Evolutionary conservation across 2,888 invertebrate species (phyloP).

Genomic region (Congeria kusceri): DNA sequence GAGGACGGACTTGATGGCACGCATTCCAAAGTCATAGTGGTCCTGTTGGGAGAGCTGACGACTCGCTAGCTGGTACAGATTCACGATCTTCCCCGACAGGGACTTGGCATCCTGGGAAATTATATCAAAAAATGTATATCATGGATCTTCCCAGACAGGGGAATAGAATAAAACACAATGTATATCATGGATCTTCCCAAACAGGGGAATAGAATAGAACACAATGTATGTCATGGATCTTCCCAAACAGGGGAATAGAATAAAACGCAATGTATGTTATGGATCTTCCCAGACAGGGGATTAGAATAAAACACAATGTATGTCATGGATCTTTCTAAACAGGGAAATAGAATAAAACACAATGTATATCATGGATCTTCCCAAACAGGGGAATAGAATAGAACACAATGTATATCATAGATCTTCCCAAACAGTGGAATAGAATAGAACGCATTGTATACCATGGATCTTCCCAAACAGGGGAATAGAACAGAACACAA

Average conservation of each 20-base stretch:
- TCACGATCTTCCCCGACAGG: slow-evolving; percentile 85
- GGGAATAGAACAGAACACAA: too few relatives aligned
- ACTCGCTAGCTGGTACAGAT: slow-evolving; percentile 84
- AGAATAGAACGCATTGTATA: too few relatives aligned
- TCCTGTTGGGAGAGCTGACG: slow-evolving; percentile 85
- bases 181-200: slow-evolving; percentile 84
- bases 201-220: slow-evolving; percentile 65
- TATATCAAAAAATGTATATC: slow-evolving; percentile 65
- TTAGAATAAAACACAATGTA: too few relatives aligned
- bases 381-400: slow-evolving; percentile 79
- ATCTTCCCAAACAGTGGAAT: too few relatives aligned
- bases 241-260: too few relatives aligned
- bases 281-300: too few relatives aligned
- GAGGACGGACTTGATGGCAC: slow-evolving; percentile 85
- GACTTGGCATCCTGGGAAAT: slow-evolving; percentile 80
- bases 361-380: slow-evolving; percentile 84
- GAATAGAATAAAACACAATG: slow-evolving; percentile 44
- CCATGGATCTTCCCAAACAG: too few relatives aligned
- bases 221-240: too few relatives aligned
- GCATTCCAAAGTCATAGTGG: slow-evolving; percentile 85
- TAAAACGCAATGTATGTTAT: too few relatives aligned
- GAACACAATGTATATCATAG: too few relatives aligned
- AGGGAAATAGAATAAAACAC: too few relatives aligned
- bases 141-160: slow-evolving; percentile 72
- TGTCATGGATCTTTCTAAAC: too few relatives aligned